Percentiles rank a stretch among this genome's conserved stretches.
phyloP scores from a whole-genome alignment of 2,113 vertebrate species.

The Lepidothrix coronata region DNA sequence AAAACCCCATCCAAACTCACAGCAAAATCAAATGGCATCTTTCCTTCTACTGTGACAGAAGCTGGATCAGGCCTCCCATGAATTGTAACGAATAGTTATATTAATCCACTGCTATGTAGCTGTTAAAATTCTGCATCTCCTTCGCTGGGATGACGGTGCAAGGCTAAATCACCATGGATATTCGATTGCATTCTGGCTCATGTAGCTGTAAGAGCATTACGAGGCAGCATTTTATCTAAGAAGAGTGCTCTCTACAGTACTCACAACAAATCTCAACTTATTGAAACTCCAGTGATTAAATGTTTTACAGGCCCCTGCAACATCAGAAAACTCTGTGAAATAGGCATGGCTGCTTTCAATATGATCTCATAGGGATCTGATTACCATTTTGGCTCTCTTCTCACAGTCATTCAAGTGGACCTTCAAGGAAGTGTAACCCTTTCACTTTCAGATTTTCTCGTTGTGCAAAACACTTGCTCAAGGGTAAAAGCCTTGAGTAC shows the following conservation, averaged over 20 bases:
- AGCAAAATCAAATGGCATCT: slow-evolving; percentile 3
- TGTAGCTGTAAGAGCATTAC: slow-evolving; percentile 62
- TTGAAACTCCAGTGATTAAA: slow-evolving; percentile 52
- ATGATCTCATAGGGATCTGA: slow-evolving; percentile 57
- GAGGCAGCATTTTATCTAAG: slow-evolving; percentile 55
- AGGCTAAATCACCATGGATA: slow-evolving; percentile 66
- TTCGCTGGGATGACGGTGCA: slow-evolving; percentile 1
- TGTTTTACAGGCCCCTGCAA: slow-evolving; percentile 58
- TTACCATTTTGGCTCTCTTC: slow-evolving; percentile 51
- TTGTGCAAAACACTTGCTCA: neutral
- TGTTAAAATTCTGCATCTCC: slow-evolving; percentile 48
- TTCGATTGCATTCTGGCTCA: slow-evolving; percentile 53
- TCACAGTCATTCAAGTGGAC: slow-evolving; percentile 22
- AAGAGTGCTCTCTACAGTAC: slow-evolving; percentile 22
- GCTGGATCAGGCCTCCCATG: slow-evolving; percentile 28
- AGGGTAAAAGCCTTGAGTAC: neutral
- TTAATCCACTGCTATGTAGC: slow-evolving; percentile 50
- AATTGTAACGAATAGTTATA: slow-evolving; percentile 45
- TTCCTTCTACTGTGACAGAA: neutral
- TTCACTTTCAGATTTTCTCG: slow-evolving; percentile 23
- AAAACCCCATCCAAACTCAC: neutral
- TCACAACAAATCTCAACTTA: slow-evolving; percentile 63
- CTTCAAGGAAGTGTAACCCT: slow-evolving; percentile 51
- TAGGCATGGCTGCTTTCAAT: slow-evolving; percentile 55
- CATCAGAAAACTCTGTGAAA: slow-evolving; percentile 54